phyloP scores from a whole-genome alignment of 2,888 invertebrate species.

The Notodonta ziczac region DNA sequence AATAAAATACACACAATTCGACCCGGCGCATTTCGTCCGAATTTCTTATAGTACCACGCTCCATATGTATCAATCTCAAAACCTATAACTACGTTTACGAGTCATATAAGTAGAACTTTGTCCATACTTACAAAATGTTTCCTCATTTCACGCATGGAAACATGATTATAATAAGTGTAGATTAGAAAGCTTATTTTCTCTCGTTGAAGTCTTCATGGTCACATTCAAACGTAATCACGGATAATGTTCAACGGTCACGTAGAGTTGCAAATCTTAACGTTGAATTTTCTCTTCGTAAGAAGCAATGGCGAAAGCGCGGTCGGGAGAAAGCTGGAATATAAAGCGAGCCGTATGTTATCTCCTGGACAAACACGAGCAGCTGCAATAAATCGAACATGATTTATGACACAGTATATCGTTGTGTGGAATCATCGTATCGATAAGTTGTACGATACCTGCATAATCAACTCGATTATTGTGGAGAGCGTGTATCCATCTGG shows the following conservation, averaged over 20 bases:
- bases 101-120: no score
- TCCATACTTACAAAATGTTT: no score
- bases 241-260: slow-evolving; percentile 48
- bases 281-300: slow-evolving; percentile 52
- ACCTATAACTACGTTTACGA: no score
- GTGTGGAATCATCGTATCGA: slow-evolving; percentile 4
- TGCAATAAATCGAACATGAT: slow-evolving; percentile 12
- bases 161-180: not conserved
- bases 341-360: slow-evolving; percentile 22
- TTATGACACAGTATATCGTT: slow-evolving; percentile 18
- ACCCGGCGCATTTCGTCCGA: no score
- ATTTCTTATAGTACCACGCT: no score
- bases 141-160: not conserved
- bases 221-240: slow-evolving; percentile 38
- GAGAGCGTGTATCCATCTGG: slow-evolving; percentile 9
- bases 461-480: slow-evolving; percentile 9
- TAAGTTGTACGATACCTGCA: slow-evolving; percentile 11
- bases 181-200: slow-evolving; percentile 26
- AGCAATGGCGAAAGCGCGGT: slow-evolving; percentile 60
- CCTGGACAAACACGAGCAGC: slow-evolving; percentile 11
- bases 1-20: no score
- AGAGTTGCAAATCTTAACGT: slow-evolving; percentile 41
- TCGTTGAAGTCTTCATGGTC: slow-evolving; percentile 23
- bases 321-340: slow-evolving; percentile 52
- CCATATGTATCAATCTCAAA: no score